Base-by-base conservation (phyloP, 2,888 invertebrate genomes). In the Nemotelus nigrinus region DNA sequence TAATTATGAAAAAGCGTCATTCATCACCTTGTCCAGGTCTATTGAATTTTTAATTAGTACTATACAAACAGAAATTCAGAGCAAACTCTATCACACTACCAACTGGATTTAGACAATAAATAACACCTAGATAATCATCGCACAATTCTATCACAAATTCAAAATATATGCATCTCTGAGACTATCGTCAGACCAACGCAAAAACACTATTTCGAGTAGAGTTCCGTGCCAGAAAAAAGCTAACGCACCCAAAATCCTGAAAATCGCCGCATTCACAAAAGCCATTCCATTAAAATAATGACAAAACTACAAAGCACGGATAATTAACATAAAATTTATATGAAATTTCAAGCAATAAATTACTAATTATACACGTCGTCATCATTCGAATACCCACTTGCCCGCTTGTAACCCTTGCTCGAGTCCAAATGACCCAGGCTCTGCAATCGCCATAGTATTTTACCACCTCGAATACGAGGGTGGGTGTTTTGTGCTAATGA, bases 261-360 rank as follows among this genome's bases (percentile, higher is more conserved):
- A 41, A 58, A 58, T 60, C 74, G 50, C 50, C 74, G 41, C 74
- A 74, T 48, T 74, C 63, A 74, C 74, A 74, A 74, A 74, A 74
- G 63, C 60, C 50, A 70, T 74, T 74, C 57, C 74, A 74, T 74
- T 74, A 63, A 60, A 74, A 60, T 74, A 74, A 74, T 74, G 74
- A 50, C 74, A 74, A 74, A 76, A 76, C 67, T 70, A 70, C 53
- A 57, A 72, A 76, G 65, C 67, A 67, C 55, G 48, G 67, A 77
- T 77, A 77, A 77, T 77, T 77, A 77, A 68, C 77, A 77, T 77
- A 77, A 77, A 77, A 77, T 77, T 77, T 77, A 67, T 77, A 77
- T 77, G 68, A 77, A 77, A 57, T 77, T 68, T 58, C 65, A 77
- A 55, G 67, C 77, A 58, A 77, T 77, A 77, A 77, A 77, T 77